Evolutionary conservation across 2,113 vertebrate genomes (phyloP).

Genomic region (Pelobates fuscus): DNA sequence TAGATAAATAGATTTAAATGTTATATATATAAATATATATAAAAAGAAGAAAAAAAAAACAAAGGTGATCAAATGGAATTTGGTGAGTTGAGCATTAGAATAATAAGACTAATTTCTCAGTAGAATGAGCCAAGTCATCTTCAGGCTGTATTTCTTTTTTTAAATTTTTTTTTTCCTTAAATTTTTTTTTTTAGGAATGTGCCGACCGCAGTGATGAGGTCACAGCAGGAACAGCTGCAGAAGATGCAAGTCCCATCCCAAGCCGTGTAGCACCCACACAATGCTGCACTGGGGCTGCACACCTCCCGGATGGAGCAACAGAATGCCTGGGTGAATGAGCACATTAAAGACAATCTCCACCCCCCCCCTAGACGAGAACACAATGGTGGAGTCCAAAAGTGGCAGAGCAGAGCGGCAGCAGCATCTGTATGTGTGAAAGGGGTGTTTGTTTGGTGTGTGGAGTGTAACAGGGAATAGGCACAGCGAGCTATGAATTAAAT

Average conservation of each 20-base stretch:
- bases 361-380: background rate
- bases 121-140: slow-evolving; percentile 26
- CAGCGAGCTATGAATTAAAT: background rate
- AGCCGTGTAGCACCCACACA: slow-evolving; percentile 3
- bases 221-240: slow-evolving; percentile 33
- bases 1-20: too few species aligned
- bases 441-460: slow-evolving; percentile 20
- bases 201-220: slow-evolving; percentile 43
- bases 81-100: slow-evolving; percentile 11
- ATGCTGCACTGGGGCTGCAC: slow-evolving; percentile 27
- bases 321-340: slow-evolving; percentile 16
- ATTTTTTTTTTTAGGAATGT: slow-evolving; percentile 6
- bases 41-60: background rate
- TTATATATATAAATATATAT: background rate
- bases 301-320: slow-evolving; percentile 8
- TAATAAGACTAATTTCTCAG: slow-evolving; percentile 25
- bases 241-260: slow-evolving; percentile 24
- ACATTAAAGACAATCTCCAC: slow-evolving; percentile 6
- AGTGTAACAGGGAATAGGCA: background rate
- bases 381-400: slow-evolving; percentile 32
- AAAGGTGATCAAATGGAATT: slow-evolving; percentile 7
- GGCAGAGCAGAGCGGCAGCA: background rate
- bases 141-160: slow-evolving; percentile 11
- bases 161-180: too few species aligned
- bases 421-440: background rate